These are phyloP conservation scores for Dolichoris vasculosae DNA, from an alignment of 1,140 invertebrate genomes.

Conservation along the genomic window DNA sequence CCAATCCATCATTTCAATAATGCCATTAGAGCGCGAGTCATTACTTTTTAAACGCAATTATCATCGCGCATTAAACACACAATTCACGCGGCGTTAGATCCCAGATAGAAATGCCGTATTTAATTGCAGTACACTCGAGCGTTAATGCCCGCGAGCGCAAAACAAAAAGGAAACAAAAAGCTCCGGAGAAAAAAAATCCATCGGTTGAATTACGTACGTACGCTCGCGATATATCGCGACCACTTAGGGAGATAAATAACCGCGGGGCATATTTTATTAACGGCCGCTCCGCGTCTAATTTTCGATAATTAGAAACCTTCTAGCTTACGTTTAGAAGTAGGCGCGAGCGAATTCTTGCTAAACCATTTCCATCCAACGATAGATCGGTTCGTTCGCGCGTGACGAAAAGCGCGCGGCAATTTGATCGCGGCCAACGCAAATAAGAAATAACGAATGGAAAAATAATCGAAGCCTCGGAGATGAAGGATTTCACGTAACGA, in stretches of 20 bases:
- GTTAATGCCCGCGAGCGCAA: neutral
- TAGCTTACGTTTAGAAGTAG: neutral
- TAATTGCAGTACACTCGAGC: constrained; percentile 17
- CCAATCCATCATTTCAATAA: constrained; percentile 44
- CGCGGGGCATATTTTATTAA: constrained; percentile 37
- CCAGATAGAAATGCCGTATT: constrained; percentile 54
- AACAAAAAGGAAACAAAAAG: neutral
- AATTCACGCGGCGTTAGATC: neutral
- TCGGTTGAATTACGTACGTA: neutral
- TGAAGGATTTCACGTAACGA: neutral
- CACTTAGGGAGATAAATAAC: constrained; percentile 39
- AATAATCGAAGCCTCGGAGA: neutral
- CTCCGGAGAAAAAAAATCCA: neutral
- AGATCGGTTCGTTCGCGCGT: neutral
- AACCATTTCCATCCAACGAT: neutral
- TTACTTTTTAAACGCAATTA: constrained; percentile 42
- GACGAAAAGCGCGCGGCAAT: constrained; percentile 13
- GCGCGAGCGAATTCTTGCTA: neutral
- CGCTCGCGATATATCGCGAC: constrained; percentile 20
- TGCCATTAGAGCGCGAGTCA: constrained; percentile 31
- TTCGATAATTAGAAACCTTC: constrained; percentile 44
- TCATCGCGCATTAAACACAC: constrained; percentile 33
- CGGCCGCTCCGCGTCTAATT: constrained; percentile 29
- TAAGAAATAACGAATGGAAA: neutral
- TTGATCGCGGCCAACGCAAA: constrained; percentile 4